Conservation (phyloP, 30 jellyfish, hydroid and myxozoan genomes). For the Aurelia sp. region DNA sequence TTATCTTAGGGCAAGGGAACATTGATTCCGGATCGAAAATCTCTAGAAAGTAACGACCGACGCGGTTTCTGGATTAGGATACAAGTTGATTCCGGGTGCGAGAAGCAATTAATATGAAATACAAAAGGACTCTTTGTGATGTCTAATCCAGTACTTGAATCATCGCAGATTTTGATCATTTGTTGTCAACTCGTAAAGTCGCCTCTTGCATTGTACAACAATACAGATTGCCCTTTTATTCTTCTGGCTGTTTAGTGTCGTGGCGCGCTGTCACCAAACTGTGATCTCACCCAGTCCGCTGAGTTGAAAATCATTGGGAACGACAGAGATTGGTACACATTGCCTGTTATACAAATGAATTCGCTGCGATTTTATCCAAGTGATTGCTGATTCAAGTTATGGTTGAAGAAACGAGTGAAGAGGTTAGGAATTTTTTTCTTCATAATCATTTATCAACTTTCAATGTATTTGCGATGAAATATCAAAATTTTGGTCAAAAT, state of each 20-base stretch:
- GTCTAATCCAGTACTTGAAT: not conserved
- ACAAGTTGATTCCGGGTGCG: too few relatives aligned
- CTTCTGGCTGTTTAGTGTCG: slow-evolving; percentile 40
- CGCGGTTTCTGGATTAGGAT: too few relatives aligned
- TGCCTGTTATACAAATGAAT: not conserved
- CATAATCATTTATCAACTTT: not conserved
- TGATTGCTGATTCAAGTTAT: slow-evolving; percentile 11
- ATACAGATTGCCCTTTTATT: slow-evolving; percentile 12
- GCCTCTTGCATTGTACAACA: slow-evolving; percentile 6
- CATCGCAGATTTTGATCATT: not conserved
- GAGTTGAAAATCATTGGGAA: not conserved
- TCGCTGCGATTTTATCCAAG: not conserved
- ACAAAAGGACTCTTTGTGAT: too few relatives aligned
- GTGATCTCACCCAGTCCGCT: slow-evolving; percentile 45
- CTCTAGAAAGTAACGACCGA: too few relatives aligned
- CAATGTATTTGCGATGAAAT: too few relatives aligned
- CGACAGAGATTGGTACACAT: not conserved
- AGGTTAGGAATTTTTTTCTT: slow-evolving; percentile 9
- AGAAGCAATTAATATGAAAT: too few relatives aligned
- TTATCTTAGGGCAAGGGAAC: too few relatives aligned
- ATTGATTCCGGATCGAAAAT: too few relatives aligned
- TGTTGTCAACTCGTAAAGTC: slow-evolving; percentile 19
- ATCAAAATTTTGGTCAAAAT: too few relatives aligned
- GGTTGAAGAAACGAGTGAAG: slow-evolving; percentile 50
- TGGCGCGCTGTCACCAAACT: slow-evolving; percentile 68